These are phyloP conservation scores for Mythimna lalbum DNA, from an alignment of 2,888 invertebrate species.

Conservation along the genomic window DNA sequence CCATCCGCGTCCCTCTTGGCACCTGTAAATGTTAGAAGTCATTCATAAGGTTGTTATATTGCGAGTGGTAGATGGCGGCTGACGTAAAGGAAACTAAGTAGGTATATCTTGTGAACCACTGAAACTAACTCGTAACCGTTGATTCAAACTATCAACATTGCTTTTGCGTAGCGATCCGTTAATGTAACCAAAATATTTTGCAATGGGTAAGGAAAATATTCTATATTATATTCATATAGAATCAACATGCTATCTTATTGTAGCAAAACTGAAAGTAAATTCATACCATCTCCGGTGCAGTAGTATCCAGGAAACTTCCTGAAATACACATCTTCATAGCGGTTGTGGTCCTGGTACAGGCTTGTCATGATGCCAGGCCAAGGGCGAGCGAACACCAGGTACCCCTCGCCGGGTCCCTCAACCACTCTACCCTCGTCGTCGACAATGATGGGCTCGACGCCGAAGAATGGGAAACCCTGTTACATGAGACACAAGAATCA, in stretches of 20 bases:
- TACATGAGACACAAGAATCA: slow-evolving; percentile 47
- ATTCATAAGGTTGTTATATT: not conserved
- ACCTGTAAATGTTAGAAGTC: slow-evolving; percentile 89
- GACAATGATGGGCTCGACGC: slow-evolving; percentile 96
- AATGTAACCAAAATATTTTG: slow-evolving; percentile 20
- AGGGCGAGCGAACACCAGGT: slow-evolving; percentile 97
- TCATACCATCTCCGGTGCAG: slow-evolving; percentile 98
- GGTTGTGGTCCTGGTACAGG: slow-evolving; percentile 97
- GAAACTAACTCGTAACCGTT: not conserved
- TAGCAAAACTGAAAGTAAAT: not conserved
- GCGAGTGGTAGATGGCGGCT: not conserved
- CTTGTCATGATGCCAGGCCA: slow-evolving; percentile 99
- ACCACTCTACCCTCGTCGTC: slow-evolving; percentile 97
- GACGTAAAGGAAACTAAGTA: not conserved
- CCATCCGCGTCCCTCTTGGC: slow-evolving; percentile 98
- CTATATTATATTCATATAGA: slow-evolving; percentile 2
- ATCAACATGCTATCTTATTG: not conserved
- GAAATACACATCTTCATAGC: slow-evolving; percentile 98
- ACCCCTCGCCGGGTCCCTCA: slow-evolving; percentile 97
- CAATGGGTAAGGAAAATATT: slow-evolving; percentile 29
- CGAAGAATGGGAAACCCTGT: slow-evolving; percentile 99
- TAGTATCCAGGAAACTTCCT: slow-evolving; percentile 99
- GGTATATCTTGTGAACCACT: not conserved
- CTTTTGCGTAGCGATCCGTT: slow-evolving; percentile 1
- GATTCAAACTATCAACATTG: not conserved